These are phyloP conservation scores for Chiloscyllium plagiosum DNA, from an alignment of 2,113 vertebrate genomes.

Conservation along the genomic window DNA sequence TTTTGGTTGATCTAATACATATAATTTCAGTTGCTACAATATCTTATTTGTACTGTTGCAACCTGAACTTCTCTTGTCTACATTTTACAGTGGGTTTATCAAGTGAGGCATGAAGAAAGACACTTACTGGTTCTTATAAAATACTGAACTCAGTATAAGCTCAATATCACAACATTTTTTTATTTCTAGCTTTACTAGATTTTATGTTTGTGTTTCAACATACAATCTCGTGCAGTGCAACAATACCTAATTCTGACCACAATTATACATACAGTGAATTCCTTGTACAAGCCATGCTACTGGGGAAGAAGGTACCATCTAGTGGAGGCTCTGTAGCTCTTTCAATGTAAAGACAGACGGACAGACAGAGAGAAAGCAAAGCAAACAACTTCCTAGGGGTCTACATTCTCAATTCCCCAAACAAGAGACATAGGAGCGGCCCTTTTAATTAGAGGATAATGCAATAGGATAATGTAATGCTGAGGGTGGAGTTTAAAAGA, in stretches of 20 bases:
- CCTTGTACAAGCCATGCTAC: neutral
- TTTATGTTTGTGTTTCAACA: neutral
- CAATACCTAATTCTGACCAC: neutral
- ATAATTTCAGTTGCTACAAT: neutral
- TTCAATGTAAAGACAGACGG: neutral
- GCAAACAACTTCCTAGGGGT: neutral
- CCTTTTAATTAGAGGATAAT: neutral
- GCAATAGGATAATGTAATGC: neutral
- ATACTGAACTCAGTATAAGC: neutral
- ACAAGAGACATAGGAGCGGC: neutral
- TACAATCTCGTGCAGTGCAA: neutral
- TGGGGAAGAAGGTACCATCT: slow-evolving; percentile 4
- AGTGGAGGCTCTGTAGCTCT: neutral
- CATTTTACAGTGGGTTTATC: neutral
- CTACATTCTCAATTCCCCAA: neutral
- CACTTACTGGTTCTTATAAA: neutral
- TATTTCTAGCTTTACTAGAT: neutral
- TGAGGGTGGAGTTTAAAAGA: neutral
- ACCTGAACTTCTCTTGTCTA: neutral
- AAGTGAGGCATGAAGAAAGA: neutral
- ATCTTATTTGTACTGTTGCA: neutral
- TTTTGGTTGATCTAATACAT: neutral
- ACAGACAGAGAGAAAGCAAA: neutral
- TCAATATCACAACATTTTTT: neutral
- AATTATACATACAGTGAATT: neutral